These are phyloP conservation scores for Drosophila nigrodunni DNA, from an alignment of 1,140 invertebrate species.

Conservation along the genomic window DNA sequence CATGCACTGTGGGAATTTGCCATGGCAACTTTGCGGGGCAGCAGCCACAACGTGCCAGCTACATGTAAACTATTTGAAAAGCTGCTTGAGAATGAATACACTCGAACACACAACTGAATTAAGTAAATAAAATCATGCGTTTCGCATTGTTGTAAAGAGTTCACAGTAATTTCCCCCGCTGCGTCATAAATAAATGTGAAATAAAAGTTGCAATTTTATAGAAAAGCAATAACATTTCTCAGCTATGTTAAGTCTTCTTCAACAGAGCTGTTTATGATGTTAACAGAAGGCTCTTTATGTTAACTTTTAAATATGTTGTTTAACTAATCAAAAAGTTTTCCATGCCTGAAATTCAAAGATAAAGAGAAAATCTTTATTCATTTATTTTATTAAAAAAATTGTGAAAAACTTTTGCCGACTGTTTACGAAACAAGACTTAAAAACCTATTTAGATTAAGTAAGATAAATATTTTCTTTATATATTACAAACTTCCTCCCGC, in stretches of 20 bases:
- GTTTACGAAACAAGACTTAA: neutral
- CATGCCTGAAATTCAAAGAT: too few relatives aligned
- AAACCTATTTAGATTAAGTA: neutral
- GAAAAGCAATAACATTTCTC: neutral
- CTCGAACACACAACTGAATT: neutral
- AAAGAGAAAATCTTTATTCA: too few relatives aligned
- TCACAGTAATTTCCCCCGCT: constrained; percentile 4
- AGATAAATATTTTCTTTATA: neutral
- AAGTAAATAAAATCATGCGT: constrained; percentile 44
- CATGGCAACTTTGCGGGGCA: constrained; percentile 10
- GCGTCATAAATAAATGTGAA: constrained; percentile 6
- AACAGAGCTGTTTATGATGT: neutral
- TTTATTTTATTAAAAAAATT: too few relatives aligned
- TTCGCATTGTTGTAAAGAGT: constrained; percentile 40
- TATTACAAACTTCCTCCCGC: constrained; percentile 28
- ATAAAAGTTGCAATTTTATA: neutral
- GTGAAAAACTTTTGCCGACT: too few relatives aligned
- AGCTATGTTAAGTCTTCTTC: neutral
- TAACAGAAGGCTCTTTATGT: too few relatives aligned
- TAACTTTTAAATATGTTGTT: too few relatives aligned
- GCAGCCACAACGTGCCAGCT: constrained; percentile 8
- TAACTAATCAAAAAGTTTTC: too few relatives aligned
- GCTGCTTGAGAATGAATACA: constrained; percentile 20
- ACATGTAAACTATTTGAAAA: constrained; percentile 52
- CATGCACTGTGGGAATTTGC: constrained; percentile 46